These are phyloP conservation scores for Sterna hirundo DNA, from an alignment of 2,113 vertebrate species.

Conservation along the genomic window DNA sequence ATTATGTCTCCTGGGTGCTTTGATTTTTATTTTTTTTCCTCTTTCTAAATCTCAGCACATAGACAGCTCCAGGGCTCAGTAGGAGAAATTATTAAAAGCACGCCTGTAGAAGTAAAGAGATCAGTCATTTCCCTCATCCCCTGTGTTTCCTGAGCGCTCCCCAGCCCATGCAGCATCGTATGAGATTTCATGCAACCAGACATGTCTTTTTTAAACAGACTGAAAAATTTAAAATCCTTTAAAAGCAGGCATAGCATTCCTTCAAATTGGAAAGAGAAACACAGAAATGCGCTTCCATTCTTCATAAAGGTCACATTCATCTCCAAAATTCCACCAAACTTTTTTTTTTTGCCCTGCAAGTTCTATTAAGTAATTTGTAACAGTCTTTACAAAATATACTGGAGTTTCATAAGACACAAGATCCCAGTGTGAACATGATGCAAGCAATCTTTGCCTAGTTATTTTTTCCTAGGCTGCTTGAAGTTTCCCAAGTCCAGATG, in stretches of 20 bases:
- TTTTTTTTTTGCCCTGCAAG: background rate
- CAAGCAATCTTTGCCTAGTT: background rate
- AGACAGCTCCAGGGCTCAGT: slow-evolving; percentile 52
- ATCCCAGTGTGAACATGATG: background rate
- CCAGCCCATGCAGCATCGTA: background rate
- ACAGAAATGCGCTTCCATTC: background rate
- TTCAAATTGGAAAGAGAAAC: background rate
- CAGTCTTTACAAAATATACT: background rate
- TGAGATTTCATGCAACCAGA: slow-evolving; percentile 42
- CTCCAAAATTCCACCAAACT: background rate
- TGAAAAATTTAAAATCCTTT: slow-evolving; percentile 20
- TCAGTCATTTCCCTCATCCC: slow-evolving; percentile 47
- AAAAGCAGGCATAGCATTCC: background rate
- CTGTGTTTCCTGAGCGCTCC: background rate
- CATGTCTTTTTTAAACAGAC: background rate
- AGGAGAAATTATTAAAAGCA: slow-evolving; percentile 66
- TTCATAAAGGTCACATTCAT: slow-evolving; percentile 11
- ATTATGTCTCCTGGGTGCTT: slow-evolving; percentile 53
- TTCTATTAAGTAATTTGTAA: background rate
- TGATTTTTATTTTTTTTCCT: slow-evolving; percentile 14
- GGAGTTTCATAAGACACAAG: background rate
- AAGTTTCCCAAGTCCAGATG: background rate
- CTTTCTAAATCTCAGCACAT: slow-evolving; percentile 48
- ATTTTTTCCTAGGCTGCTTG: background rate
- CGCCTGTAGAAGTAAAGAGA: slow-evolving; percentile 49